phyloP scores from a whole-genome alignment of 2,888 invertebrate species.

The Athalia rosae region DNA sequence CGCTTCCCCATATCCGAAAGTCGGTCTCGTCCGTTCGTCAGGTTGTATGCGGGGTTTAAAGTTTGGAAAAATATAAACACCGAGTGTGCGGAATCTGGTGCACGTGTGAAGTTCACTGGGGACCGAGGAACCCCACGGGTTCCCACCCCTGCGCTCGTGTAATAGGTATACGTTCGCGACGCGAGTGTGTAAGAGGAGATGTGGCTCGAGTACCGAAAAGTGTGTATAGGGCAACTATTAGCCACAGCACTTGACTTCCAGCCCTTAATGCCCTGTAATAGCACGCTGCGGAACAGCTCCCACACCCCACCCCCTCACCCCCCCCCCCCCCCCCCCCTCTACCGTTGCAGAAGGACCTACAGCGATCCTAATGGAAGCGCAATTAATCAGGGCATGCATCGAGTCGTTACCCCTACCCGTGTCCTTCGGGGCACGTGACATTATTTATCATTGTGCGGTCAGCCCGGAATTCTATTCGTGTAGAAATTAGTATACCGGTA shows the following conservation, averaged over 20 bases:
- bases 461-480: not conserved
- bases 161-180: conserved; percentile 60
- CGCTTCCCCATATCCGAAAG: no score
- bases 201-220: conserved; percentile 31
- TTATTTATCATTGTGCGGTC: conserved; percentile 49
- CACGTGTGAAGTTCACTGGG: conserved; percentile 63
- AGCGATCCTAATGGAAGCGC: conserved; percentile 60
- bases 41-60: not conserved
- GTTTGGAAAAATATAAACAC: not conserved
- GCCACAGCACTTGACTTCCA: conserved; percentile 70
- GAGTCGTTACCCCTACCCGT: conserved; percentile 55
- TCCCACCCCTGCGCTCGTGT: conserved; percentile 39
- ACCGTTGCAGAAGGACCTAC: conserved; percentile 36
- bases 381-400: conserved; percentile 62
- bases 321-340: no score
- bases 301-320: no score
- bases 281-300: conserved; percentile 56
- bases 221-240: conserved; percentile 61
- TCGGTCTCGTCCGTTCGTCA: not conserved
- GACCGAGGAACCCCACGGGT: conserved; percentile 60
- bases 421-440: conserved; percentile 55
- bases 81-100: not conserved
- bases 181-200: conserved; percentile 52
- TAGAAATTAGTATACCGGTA: no score
- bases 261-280: conserved; percentile 68